Percentiles rank a stretch among this genome's conserved stretches.
Evolutionary conservation across 64 coral and sea anemone genomes (phyloP).

Genomic region (Pachyseris speciosa): DNA sequence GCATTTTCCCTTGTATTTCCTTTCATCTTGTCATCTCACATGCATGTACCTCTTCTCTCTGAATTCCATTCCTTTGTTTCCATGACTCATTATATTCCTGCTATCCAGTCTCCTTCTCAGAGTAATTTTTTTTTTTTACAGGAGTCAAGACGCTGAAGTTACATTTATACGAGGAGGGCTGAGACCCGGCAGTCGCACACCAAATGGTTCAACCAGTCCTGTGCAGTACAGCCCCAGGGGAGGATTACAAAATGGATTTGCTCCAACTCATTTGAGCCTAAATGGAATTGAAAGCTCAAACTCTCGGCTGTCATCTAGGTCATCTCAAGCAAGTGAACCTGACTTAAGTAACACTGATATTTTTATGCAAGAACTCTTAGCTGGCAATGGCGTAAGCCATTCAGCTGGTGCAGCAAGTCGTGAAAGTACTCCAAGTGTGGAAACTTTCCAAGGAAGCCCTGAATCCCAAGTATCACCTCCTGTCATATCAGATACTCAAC

Average conservation of each 20-base stretch:
- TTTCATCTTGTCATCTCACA: no score
- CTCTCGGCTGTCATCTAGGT: slow-evolving; percentile 27
- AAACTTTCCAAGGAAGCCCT: slow-evolving; percentile 23
- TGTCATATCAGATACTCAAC: slow-evolving; percentile 37
- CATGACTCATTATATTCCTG: no score
- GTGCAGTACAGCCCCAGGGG: background rate
- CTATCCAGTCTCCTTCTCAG: background rate
- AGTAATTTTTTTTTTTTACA: background rate
- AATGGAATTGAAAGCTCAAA: slow-evolving; percentile 8
- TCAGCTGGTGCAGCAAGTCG: background rate
- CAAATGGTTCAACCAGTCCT: slow-evolving; percentile 18
- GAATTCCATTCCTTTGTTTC: no score
- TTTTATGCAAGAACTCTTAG: slow-evolving; percentile 43
- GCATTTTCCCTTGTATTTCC: no score
- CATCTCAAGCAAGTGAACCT: slow-evolving; percentile 22
- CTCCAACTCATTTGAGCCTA: background rate
- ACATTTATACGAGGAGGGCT: slow-evolving; percentile 12
- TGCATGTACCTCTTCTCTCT: no score
- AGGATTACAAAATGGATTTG: slow-evolving; percentile 5
- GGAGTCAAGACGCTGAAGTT: slow-evolving; percentile 18
- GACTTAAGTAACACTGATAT: slow-evolving; percentile 62
- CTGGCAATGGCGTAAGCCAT: background rate
- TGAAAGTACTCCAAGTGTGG: slow-evolving; percentile 8
- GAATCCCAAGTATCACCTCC: slow-evolving; percentile 14
- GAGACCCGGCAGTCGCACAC: slow-evolving; percentile 26